Conservation (phyloP, 2,888 invertebrate species). For the Trissolcus japonicus region DNA sequence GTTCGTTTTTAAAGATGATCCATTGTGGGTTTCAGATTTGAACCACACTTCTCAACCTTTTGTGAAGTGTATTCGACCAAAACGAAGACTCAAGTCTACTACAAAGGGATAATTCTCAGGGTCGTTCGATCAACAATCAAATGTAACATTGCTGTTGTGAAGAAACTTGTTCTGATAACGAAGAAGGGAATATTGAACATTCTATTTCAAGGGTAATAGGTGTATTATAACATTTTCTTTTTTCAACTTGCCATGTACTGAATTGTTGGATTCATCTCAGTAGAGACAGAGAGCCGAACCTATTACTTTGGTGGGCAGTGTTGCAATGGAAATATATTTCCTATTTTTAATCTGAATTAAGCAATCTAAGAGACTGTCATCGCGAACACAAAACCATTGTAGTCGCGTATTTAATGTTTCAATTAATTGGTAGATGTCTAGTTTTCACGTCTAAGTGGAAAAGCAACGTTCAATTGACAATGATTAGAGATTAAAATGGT, state of each 20-base stretch:
- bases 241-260: slow-evolving; percentile 5
- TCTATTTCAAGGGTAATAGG: background rate
- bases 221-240: background rate
- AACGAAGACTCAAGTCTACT: slow-evolving; percentile 27
- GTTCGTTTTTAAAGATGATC: too few species aligned
- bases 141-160: slow-evolving; percentile 22
- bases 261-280: slow-evolving; percentile 6
- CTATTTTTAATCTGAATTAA: slow-evolving; percentile 40
- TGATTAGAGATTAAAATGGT: slow-evolving; percentile 37
- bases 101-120: slow-evolving; percentile 30
- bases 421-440: slow-evolving; percentile 44
- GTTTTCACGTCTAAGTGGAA: slow-evolving; percentile 37
- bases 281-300: slow-evolving; percentile 4
- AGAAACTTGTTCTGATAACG: background rate
- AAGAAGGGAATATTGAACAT: background rate
- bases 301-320: slow-evolving; percentile 35
- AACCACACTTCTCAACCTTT: slow-evolving; percentile 19
- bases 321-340: slow-evolving; percentile 37
- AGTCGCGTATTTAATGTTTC: slow-evolving; percentile 54
- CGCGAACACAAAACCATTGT: slow-evolving; percentile 39
- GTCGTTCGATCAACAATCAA: slow-evolving; percentile 4
- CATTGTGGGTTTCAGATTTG: background rate
- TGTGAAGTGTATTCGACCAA: slow-evolving; percentile 47
- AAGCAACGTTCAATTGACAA: slow-evolving; percentile 31
- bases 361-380: slow-evolving; percentile 49